These are phyloP conservation scores for Scaptomyza polygonia DNA, from an alignment of 2,888 invertebrate genomes.

Conservation along the genomic window DNA sequence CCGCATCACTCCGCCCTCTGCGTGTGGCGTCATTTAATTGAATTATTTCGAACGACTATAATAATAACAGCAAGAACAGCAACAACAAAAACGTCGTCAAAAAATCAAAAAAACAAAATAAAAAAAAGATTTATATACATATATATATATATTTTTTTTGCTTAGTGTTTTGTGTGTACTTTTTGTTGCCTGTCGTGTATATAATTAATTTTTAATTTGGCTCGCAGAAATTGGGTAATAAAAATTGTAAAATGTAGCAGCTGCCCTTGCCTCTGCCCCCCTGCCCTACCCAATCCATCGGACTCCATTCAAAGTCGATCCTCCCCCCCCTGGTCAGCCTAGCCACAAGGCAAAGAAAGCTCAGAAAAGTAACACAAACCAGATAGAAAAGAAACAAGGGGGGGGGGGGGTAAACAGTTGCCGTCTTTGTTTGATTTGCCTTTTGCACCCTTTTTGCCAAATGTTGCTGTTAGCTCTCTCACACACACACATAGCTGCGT, in stretches of 20 bases:
- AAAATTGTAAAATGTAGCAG: slow-evolving; percentile 72
- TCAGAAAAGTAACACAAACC: background rate
- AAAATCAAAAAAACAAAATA: no score
- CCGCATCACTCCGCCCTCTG: slow-evolving; percentile 42
- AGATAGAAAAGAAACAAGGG: background rate
- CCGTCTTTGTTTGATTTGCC: slow-evolving; percentile 55
- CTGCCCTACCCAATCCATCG: background rate
- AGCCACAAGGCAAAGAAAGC: slow-evolving; percentile 40
- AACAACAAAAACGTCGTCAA: slow-evolving; percentile 58
- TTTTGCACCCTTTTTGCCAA: slow-evolving; percentile 50
- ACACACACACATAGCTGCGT: slow-evolving; percentile 10
- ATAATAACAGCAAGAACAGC: slow-evolving; percentile 48
- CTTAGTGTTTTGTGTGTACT: slow-evolving; percentile 28
- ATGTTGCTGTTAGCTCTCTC: slow-evolving; percentile 11
- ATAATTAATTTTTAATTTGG: slow-evolving; percentile 76
- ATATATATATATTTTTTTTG: slow-evolving; percentile 38
- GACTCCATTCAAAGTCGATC: background rate
- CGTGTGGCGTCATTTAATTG: slow-evolving; percentile 75
- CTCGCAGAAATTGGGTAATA: slow-evolving; percentile 75
- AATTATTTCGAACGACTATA: slow-evolving; percentile 72
- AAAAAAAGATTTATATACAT: slow-evolving; percentile 42
- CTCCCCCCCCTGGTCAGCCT: slow-evolving; percentile 46
- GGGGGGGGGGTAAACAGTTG: slow-evolving; percentile 25
- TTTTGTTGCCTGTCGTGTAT: slow-evolving; percentile 56
- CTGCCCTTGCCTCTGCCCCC: slow-evolving; percentile 29